Evolutionary conservation across 37 sponge, comb jelly and placozoan species (phyloP).

Genomic region (Crambe crambe): DNA sequence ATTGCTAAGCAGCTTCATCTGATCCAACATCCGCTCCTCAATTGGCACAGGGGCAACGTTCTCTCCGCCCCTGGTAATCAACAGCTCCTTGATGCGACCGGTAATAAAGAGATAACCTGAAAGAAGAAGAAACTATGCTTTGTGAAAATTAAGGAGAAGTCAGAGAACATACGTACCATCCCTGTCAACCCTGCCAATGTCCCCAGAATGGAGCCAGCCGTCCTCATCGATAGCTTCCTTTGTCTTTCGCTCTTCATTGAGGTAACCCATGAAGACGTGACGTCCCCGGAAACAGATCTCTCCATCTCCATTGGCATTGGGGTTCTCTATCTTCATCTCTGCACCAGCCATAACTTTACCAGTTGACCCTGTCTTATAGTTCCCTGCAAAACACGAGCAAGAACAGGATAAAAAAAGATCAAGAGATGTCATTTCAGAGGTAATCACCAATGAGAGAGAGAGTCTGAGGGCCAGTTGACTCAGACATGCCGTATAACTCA

Average conservation of each 20-base stretch:
- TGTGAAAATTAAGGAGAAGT: background rate
- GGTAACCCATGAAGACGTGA: slow-evolving; percentile 97
- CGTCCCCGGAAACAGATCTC: slow-evolving; percentile 90
- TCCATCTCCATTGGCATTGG: slow-evolving; percentile 45
- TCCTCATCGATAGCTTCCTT: slow-evolving; percentile 87
- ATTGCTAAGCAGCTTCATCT: slow-evolving; percentile 67
- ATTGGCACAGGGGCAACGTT: slow-evolving; percentile 96
- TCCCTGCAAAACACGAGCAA: slow-evolving; percentile 39
- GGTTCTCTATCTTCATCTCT: slow-evolving; percentile 87
- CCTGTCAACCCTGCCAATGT: slow-evolving; percentile 82
- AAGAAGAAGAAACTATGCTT: background rate
- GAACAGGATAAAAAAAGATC: background rate
- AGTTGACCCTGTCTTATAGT: slow-evolving; percentile 60
- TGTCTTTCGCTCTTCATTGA: slow-evolving; percentile 88
- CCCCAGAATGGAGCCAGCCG: slow-evolving; percentile 98
- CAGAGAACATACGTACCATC: slow-evolving; percentile 51
- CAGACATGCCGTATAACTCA: slow-evolving; percentile 93
- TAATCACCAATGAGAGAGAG: slow-evolving; percentile 69
- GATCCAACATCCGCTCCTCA: slow-evolving; percentile 76
- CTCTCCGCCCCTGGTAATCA: slow-evolving; percentile 96
- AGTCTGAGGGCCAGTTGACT: slow-evolving; percentile 90
- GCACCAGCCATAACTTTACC: slow-evolving; percentile 82
- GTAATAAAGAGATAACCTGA: slow-evolving; percentile 89
- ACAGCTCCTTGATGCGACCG: slow-evolving; percentile 93
- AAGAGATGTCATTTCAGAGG: background rate